Evolutionary conservation across 2,888 invertebrate species (phyloP), one percentile per base, ranked within the genome.

Genomic region (Villa cingulata): DNA sequence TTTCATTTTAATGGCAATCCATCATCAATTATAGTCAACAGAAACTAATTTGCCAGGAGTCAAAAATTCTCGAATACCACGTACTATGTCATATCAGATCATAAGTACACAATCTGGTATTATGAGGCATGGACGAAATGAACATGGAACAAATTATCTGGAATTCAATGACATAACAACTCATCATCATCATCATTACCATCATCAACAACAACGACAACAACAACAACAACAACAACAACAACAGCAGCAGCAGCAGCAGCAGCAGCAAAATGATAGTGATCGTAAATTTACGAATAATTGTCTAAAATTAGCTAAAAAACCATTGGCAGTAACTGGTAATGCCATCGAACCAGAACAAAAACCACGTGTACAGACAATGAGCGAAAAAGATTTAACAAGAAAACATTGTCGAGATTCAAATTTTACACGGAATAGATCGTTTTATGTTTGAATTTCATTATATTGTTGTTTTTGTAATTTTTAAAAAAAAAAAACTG

Each of bases 321-420:
- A 32, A 32, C 12, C 29, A 32, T 29, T 76, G 57, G 70, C 74
- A 37, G 72, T 77, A 54, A 66, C 72, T 57, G 77, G 77, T 41
- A 70, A 71, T 58, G 74, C 75, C 55, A 75, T 76, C 56, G 69
- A 73, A 48, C 75, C 75, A 3, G 74, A 74, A 63, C 64, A 69
- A 55, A 76, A 76, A 62, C 75, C 75, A 46, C 68, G 73, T 53
- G 74, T 71, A 56, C 75, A 72, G 54, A 74, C 74, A 50, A 74
- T 75, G 73, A 74, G 73, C 59, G 75, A 76, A 65, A 68, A 73
- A 43, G 75, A 76, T 62, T 66, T 75, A 36, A 75, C 74, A 46
- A 56, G 68, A 46, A 49, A 59, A 27, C 58, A 59, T 47, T n/a
- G n/a, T n/a, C 14, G 23, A 15, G 43, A 40, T 41, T 36, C 23